phyloP scores from a whole-genome alignment of 2,113 vertebrate genomes.

The Synchiropus splendidus region DNA sequence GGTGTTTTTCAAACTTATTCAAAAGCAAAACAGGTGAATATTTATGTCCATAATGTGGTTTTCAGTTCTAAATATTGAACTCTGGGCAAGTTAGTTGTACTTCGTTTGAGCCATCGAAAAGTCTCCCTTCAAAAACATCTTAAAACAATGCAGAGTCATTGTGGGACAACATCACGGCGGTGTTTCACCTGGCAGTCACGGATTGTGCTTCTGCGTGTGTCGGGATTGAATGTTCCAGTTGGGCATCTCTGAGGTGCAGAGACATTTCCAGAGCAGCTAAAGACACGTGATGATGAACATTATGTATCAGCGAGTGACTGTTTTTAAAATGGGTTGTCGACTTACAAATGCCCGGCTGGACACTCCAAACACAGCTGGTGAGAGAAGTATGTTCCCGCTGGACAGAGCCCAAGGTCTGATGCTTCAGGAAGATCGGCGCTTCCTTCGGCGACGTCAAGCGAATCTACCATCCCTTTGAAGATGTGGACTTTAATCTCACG shows the following conservation, averaged over 20 bases:
- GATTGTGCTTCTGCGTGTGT: conserved; percentile 52
- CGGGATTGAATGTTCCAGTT: conserved; percentile 60
- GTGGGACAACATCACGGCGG: neutral
- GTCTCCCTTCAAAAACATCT: too few relatives aligned
- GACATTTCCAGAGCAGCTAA: conserved; percentile 66
- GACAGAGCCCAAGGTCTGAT: conserved; percentile 51
- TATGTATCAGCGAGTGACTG: neutral
- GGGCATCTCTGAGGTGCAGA: conserved; percentile 65
- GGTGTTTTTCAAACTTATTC: too few relatives aligned
- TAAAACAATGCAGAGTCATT: too few relatives aligned
- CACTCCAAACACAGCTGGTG: conserved; percentile 71
- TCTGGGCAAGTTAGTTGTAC: too few relatives aligned
- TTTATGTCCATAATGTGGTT: too few relatives aligned
- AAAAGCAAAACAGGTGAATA: too few relatives aligned
- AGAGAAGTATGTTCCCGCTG: conserved; percentile 58
- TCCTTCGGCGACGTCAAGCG: conserved; percentile 29
- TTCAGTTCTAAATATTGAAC: too few relatives aligned
- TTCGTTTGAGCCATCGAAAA: too few relatives aligned
- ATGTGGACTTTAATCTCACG: too few relatives aligned
- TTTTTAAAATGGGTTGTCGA: conserved; percentile 7
- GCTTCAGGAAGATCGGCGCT: conserved; percentile 22
- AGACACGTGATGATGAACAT: conserved; percentile 1
- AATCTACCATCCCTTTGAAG: too few relatives aligned
- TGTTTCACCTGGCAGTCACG: conserved; percentile 69
- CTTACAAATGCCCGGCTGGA: conserved; percentile 75